These are phyloP conservation scores for Tragelaphus buxtoni DNA, from an alignment of 2,113 vertebrate species.

Conservation along the genomic window DNA sequence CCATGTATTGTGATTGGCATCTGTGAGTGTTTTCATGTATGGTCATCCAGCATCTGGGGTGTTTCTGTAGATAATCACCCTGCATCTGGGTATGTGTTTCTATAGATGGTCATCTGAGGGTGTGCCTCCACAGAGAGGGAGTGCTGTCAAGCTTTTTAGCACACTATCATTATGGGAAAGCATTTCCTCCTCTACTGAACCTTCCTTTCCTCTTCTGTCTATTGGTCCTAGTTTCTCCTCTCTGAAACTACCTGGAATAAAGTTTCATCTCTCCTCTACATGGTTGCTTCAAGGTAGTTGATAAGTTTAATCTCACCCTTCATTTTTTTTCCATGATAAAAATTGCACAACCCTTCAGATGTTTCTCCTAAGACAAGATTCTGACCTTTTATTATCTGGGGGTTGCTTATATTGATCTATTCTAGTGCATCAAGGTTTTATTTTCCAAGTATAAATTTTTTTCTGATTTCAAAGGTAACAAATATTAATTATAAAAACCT, in stretches of 20 bases:
- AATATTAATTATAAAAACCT: not conserved
- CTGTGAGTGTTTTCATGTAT: not conserved
- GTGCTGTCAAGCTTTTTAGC: not conserved
- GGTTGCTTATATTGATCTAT: not conserved
- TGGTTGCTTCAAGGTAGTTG: not conserved
- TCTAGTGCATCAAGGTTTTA: not conserved
- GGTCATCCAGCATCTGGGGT: too few species aligned
- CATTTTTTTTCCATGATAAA: not conserved
- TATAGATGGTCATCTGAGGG: not conserved
- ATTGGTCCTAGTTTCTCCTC: not conserved
- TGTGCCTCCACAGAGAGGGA: not conserved
- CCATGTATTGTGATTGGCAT: not conserved
- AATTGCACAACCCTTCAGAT: not conserved
- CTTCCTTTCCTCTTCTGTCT: not conserved
- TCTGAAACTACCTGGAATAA: not conserved
- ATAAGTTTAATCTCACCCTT: not conserved
- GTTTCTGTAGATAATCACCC: not conserved
- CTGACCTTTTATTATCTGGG: not conserved
- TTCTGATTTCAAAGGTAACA: conserved; percentile 7
- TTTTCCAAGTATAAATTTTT: not conserved
- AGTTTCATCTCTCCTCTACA: not conserved
- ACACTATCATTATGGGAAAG: not conserved
- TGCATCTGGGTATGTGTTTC: not conserved
- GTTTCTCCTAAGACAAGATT: not conserved
- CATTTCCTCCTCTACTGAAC: not conserved